Base-by-base conservation (phyloP, 2,797 vertebrate genomes). In the Heliangelus exortis region DNA sequence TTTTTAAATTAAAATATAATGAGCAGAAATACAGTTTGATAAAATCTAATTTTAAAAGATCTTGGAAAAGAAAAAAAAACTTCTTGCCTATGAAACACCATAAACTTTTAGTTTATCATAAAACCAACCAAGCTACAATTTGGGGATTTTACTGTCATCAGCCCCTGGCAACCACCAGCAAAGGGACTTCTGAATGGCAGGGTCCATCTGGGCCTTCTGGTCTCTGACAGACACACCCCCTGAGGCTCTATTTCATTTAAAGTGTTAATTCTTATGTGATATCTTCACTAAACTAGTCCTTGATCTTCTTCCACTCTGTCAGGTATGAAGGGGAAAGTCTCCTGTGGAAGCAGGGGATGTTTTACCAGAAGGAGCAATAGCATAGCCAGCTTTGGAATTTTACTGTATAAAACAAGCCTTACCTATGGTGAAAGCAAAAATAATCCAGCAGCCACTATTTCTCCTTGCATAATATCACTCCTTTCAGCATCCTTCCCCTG, bases 111-210 rank as follows among this genome's bases (percentile, higher is more conserved):
- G 36, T 21, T 87, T 20, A 28, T 74, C 2, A 2, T 55, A 76
- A 78, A 88, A 50, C 28, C 7, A 1, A 1, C 0, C 23, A 59
- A 0, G 2, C 10, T 76, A 74, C 11, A 0, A 8, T 69, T 50
- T 51, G 39, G 23, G 29, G 26, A 4, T 11, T 81, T 93, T 90
- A 51, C 26, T 5, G 0, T 73, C 31, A 71, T 84, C 63, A 66
- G n/a, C 8, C 22, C 50, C 15, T 45, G 59, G n/a, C 23, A 84
- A 36, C 15, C 29, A 65, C 3, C 31, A 58, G 25, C 45, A 68
- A 84, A 79, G 14, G 14, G 21, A 34, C 31, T 84, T 86, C 20
- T 28, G 47, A 90, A 55, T 6, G 12, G 11, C 26, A 34, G 39
- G 6, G 29, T 75, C 50, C 50, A 6, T 4, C 19, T 68, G 34